Evolutionary conservation across 2,888 invertebrate species (phyloP), one percentile per base, ranked within the genome.

Genomic region (Meiosimyza decipiens): DNA sequence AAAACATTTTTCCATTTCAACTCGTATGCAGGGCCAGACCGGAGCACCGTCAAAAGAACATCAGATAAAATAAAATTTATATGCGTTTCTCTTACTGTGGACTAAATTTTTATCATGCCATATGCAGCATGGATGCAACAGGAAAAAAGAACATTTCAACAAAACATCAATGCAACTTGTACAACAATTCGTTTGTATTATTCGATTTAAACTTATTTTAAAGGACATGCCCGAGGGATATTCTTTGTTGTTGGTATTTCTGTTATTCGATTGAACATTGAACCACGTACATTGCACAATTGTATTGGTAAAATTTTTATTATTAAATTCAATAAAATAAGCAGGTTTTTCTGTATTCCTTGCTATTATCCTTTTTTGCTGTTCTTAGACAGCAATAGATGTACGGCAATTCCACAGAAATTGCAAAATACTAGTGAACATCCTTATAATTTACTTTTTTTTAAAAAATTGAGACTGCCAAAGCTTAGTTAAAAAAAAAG

Each of bases 11-110:
- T 13, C 63, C 9, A 47, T 16, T 16, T n/a, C 18, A 51, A 13
- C 51, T 16, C 51, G 55, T n/a, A 47, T 47, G 22, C 12, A 15
- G 7, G 18, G 50, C 33, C 69, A 40, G 40, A 40, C 40, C 72
- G 74, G 73, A n/a, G 18, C 28, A 57, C 55, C 33, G 71, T 71
- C 66, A 71, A 72, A 73, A 62, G 74, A 75, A 81, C 80, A 83
- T 83, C 85, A 84, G 83, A 84, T 83, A 83, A 83, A 77, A 80
- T 77, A 74, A 80, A 83, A 83, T 83, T 83, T 83, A 83, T 83
- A 84, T 84, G 83, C 84, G 82, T 79, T 83, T 84, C 82, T 84
- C 85, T 83, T 72, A 55, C 55, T 18, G 63, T 15, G 49, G 13
- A 50, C 50, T 18, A 16, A 15, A n/a, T 52, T 62, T 63, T 54